Evolutionary conservation across 2,113 vertebrate genomes (phyloP).

Genomic region (Poeciliopsis retropinna): DNA sequence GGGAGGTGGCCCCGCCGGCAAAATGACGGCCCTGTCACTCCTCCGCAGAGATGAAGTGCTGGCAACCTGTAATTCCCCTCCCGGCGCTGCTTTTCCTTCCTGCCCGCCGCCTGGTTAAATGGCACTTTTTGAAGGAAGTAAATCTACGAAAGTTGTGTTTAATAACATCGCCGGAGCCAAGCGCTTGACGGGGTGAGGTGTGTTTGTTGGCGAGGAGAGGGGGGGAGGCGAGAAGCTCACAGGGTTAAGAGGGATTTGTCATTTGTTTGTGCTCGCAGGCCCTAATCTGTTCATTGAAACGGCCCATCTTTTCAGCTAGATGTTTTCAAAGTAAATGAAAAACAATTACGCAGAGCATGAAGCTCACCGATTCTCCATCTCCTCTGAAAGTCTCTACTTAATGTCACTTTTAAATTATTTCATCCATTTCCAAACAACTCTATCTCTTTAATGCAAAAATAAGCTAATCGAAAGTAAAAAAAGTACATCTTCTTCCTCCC

Average conservation of each 20-base stretch:
- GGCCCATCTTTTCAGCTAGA: constrained; percentile 88
- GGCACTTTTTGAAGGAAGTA: constrained; percentile 97
- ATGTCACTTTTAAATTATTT: constrained; percentile 17
- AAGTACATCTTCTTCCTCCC: neutral
- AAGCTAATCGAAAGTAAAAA: neutral
- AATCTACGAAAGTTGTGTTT: constrained; percentile 96
- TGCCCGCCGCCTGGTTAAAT: constrained; percentile 97
- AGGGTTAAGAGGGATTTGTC: constrained; percentile 98
- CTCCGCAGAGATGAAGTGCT: constrained; percentile 86
- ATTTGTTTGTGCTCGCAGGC: constrained; percentile 92
- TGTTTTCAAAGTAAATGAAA: constrained; percentile 88
- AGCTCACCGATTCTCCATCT: constrained; percentile 26
- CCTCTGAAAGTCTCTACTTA: constrained; percentile 33
- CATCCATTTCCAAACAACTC: constrained; percentile 22
- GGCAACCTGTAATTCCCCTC: constrained; percentile 98
- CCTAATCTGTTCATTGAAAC: constrained; percentile 95
- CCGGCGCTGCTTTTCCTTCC: constrained; percentile 84
- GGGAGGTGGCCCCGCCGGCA: constrained; percentile 94
- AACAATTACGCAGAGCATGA: constrained; percentile 81
- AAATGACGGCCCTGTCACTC: constrained; percentile 99
- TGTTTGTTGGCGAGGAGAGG: constrained; percentile 73
- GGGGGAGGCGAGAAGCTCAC: constrained; percentile 78
- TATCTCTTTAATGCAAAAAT: constrained; percentile 14
- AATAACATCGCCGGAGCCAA: constrained; percentile 89
- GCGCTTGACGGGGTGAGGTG: constrained; percentile 84